Base-by-base conservation (phyloP, 2,113 vertebrate genomes). In the Gavia stellata region DNA sequence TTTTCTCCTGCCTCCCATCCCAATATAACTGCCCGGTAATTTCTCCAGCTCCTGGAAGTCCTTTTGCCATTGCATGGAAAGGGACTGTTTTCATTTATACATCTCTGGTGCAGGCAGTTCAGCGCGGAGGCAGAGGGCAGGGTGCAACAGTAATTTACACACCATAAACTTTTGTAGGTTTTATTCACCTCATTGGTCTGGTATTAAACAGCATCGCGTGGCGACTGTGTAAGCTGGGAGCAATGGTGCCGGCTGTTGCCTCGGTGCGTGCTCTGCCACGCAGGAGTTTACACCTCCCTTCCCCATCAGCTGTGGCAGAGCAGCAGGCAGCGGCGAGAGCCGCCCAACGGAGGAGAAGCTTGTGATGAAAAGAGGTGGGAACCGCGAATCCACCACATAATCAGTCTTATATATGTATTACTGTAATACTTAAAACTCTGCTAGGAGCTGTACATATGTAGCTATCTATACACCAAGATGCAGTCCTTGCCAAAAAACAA, bases 91-190 rank as follows among this genome's bases (percentile, higher is more conserved):
- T 93, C 93, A 98, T 96, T 98, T 97, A 97, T 61, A 80, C 42
- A 65, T 81, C 95, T 88, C 89, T 80, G 63, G 88, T 45, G 49
- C 77, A 93, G 79, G 80, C 90, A 88, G 59, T 96, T 95, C 92
- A 61, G 59, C 10, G 6, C 10, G 1, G 95, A 97, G 96, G 95
- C 95, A 97, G 89, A 94, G 96, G 96, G 95, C 91, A 97, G 92
- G 95, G 91, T 92, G 71, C 94, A 93, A 92, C 72, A 56, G 75
- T 97, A 98, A 98, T 97, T 98, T 97, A 97, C 98, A 97, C 96
- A 47, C 97, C 94, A 68, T 98, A 98, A 98, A 97, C 94, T 97
- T 98, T 96, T 97, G 98, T 98, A 96, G 96, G 97, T 98, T 97
- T 97, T 96, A 94, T 95, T 98, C 97, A 97, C 98, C 97, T 98